Evolutionary conservation across 2,888 invertebrate genomes (phyloP).

Genomic region (Biston stratarius): DNA sequence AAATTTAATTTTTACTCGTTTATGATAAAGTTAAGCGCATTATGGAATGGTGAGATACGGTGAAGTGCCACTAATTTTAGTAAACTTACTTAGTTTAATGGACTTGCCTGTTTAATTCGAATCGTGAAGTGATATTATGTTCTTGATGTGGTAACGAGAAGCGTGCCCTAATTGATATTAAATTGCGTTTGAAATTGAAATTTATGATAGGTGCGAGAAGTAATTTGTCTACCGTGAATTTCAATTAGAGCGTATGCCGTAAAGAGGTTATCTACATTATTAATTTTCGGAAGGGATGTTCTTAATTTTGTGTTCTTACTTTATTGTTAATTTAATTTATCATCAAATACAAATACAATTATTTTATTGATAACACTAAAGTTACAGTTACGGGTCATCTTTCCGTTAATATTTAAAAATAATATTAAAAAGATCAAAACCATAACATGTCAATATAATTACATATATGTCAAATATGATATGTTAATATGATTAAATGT

Average conservation of each 20-base stretch:
- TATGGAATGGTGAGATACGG: constrained; percentile 14
- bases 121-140: constrained; percentile 54
- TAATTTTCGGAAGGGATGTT: constrained; percentile 11
- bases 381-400: no score
- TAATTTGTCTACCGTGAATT: constrained; percentile 25
- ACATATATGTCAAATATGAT: no score
- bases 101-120: constrained; percentile 62
- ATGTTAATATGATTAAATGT: no score
- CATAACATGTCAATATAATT: no score
- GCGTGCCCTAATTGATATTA: constrained; percentile 29
- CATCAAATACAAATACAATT: not conserved
- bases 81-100: constrained; percentile 70
- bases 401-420: no score
- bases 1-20: constrained; percentile 46
- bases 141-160: constrained; percentile 43
- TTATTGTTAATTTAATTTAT: not conserved
- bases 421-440: no score
- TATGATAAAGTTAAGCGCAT: constrained; percentile 34
- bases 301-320: not conserved
- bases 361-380: no score
- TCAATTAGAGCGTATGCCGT: constrained; percentile 18
- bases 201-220: constrained; percentile 21
- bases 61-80: constrained; percentile 64
- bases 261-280: constrained; percentile 18
- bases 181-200: constrained; percentile 29